Evolutionary conservation across 2,888 invertebrate genomes (phyloP).

Genomic region (Exephanes ischioxanthus): DNA sequence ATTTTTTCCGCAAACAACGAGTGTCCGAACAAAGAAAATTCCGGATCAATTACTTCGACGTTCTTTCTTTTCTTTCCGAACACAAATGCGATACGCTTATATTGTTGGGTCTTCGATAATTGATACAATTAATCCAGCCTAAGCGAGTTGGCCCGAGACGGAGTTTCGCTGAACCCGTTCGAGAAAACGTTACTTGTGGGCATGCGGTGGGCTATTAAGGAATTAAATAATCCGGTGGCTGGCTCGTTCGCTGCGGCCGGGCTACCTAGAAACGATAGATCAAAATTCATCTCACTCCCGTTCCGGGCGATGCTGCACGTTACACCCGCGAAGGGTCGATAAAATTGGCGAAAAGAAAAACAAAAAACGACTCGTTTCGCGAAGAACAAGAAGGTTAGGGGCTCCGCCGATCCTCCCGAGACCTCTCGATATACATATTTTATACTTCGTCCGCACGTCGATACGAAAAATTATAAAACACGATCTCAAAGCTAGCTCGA

Average conservation of each 20-base stretch:
- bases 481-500: neutral
- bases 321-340: constrained; percentile 66
- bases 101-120: neutral
- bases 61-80: neutral
- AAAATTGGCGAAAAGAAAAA: constrained; percentile 55
- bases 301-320: constrained; percentile 54
- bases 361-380: constrained; percentile 63
- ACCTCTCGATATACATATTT: neutral
- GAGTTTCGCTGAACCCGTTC: neutral
- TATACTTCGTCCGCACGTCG: neutral
- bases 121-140: neutral
- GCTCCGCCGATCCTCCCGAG: neutral
- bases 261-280: constrained; percentile 24
- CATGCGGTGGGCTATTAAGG: constrained; percentile 3
- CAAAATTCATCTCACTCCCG: constrained; percentile 12
- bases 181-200: neutral
- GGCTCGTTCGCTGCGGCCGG: neutral
- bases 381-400: constrained; percentile 47
- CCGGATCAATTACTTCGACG: neutral
- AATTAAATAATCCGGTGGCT: constrained; percentile 4
- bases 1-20: too few relatives aligned
- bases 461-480: neutral
- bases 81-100: too few relatives aligned
- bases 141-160: neutral
- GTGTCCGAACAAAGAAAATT: neutral